Evolutionary conservation across 2,888 invertebrate species (phyloP), one percentile per base, ranked within the genome.

Genomic region (Oscheius sp.): DNA sequence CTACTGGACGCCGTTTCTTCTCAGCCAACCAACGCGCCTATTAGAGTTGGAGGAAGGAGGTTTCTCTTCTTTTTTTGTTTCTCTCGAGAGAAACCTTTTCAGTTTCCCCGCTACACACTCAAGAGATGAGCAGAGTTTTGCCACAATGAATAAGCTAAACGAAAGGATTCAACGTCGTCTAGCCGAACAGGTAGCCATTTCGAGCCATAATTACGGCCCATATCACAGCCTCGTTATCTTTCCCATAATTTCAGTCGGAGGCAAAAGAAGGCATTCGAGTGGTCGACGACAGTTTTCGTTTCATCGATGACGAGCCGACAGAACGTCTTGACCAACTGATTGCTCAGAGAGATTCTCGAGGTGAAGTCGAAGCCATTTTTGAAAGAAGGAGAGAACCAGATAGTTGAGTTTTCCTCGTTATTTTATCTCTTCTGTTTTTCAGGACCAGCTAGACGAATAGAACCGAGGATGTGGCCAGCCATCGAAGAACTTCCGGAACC

Each of bases 301-400:
- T 66, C 33, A 66, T 66, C 29, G 27, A 58, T 12, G 67, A 67
- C 25, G 67, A 67, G 46, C 57, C 68, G 17, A 45, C 58, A n/a
- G 61, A 61, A n/a, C 39, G 58, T 5, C 37, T 53, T 8, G 64
- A 69, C 25, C 45, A 50, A 1, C 45, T 64, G 25, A 69, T 69
- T 17, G 33, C 64, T 29, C 55, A 64, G 23, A 25, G 64, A 10
- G 64, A 69, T 33, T 52, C 52, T 8, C 25, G 37, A 33, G 69
- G 69, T 29, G 69, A 69, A 25, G 42, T 69, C 15, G 69, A 69
- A 25, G 69, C 69, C 37, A 52, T 69, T 20, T 69, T 64, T 45
- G 69, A 69, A 33, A 20, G 58, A 46, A 34, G 64, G 50, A 23
- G 64, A 39, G 53, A 48, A 20, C 68, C 57, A 34, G 53, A 57